Percentiles rank a stretch among this genome's conserved stretches.
phyloP scores from a whole-genome alignment of 2,113 vertebrate genomes.

The Campylomormyrus numenius region DNA sequence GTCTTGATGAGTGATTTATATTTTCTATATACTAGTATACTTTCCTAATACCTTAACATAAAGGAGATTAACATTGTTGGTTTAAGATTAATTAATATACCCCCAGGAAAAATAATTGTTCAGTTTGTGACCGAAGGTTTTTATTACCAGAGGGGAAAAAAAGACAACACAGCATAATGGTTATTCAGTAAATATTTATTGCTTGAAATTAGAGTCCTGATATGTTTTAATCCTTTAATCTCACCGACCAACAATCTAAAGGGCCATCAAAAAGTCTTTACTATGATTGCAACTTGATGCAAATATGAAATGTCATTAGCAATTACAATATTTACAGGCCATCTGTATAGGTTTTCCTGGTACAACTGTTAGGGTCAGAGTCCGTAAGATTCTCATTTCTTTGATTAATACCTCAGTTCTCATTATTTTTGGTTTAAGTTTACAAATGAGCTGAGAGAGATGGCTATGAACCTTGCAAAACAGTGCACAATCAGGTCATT shows the following conservation, averaged over 20 bases:
- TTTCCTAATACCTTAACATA: neutral
- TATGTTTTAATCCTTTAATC: constrained; percentile 47
- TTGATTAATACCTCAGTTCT: constrained; percentile 19
- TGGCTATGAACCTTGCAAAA: neutral
- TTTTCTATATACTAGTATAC: neutral
- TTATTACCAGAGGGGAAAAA: neutral
- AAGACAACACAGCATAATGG: constrained; percentile 19
- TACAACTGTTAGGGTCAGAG: constrained; percentile 18
- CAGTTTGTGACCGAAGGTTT: neutral
- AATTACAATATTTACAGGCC: constrained; percentile 38
- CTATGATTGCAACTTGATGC: constrained; percentile 26
- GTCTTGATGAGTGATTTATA: neutral
- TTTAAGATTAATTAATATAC: neutral
- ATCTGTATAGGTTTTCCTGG: constrained; percentile 30
- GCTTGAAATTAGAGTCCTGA: constrained; percentile 49
- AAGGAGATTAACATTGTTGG: neutral
- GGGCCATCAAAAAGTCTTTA: constrained; percentile 14
- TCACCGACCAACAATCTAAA: constrained; percentile 30
- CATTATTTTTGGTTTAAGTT: neutral
- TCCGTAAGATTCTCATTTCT: constrained; percentile 12
- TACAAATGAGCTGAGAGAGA: neutral
- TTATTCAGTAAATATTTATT: constrained; percentile 56
- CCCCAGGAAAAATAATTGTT: neutral
- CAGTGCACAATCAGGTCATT: neutral
- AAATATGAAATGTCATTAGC: constrained; percentile 34